Evolutionary conservation across 2,113 vertebrate species (phyloP), one percentile per base, ranked within the genome.

Genomic region (Okapia johnstoni): DNA sequence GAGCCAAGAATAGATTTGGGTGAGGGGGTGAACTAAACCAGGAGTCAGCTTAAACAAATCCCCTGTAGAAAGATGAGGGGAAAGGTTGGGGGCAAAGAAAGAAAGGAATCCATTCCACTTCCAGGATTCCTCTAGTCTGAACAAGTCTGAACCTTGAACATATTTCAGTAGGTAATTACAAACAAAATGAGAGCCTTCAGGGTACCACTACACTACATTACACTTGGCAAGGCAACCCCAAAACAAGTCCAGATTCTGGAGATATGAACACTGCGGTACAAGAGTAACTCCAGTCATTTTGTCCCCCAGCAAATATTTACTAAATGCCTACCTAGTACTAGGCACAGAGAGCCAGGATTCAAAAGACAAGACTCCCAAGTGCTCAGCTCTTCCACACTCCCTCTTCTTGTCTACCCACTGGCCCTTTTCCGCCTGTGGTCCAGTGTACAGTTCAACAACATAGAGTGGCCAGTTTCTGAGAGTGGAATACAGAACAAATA

Each of bases 131-230:
- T 96, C 76, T 3, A 43, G 79, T 92, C 80, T 50, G 92, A 90
- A 96, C 97, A 97, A 93, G 95, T 96, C 84, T 93, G 48, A 94
- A 63, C 79, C 93, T 83, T 61, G 11, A 86, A 94, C 81, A 58
- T 81, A 88, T 19, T 83, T 95, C 26, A 79, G 76, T 73, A 76
- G 28, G 92, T 57, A 90, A 95, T 6, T 84, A 52, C 87, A 92
- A 96, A 96, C 63, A 93, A 94, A 96, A 87, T 50, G 73, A 55
- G 92, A 93, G 63, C 94, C 96, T 95, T 66, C 77, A 13, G 96
- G 96, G 88, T 63, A 90, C 76, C 58, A 46, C 33, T 46, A 79
- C 63, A 52, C 66, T n/a, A 60, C 25, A 19, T 91, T 85, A 66
- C 17, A 88, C 79, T 88, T 96, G 96, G 97, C 94, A 87, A 40